Base-by-base conservation (phyloP, 1,140 invertebrate species). In the Plutomurus gul region DNA sequence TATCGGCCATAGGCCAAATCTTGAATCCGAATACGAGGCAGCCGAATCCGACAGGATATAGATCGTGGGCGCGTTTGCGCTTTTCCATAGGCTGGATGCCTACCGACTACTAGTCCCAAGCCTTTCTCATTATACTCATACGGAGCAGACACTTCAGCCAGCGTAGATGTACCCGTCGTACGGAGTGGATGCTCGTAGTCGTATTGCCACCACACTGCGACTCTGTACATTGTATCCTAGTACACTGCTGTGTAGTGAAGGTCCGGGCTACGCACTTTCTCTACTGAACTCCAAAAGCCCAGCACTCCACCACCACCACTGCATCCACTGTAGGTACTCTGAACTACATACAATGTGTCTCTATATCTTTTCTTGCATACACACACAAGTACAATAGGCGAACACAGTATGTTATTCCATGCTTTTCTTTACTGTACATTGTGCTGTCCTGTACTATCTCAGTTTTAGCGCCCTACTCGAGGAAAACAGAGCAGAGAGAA, bases 1-100 rank as follows among this genome's bases (percentile, higher is more conserved):
- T 65, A 65, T 65, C 56, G 56, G 56, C 56, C 56, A 65, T 65
- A 65, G 56, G 56, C 25, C 56, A 65, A 65, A 65, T 65, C 27
- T n/a, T 36, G 56, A 65, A 65, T 65, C 56, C 47, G 47, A 51
- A 51, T 51, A 18, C 56, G 56, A 65, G 16, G 56, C 30, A 65
- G 56, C 56, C 56, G 56, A 65, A 65, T 65, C 13, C 56, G 30
- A 65, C 56, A 30, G 56, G 56, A 65, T 25, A 33, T 65, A 16
- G 56, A 65, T 65, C 56, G 56, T 25, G 27, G 56, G 56, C 27
- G 56, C 56, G 56, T 65, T 65, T 65, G 56, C 56, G 56, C 56
- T n/a, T 65, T 65, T 30, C 56, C n/a, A 13, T n/a, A 65, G 22
- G 36, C 56, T 65, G 56, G 27, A 65, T n/a, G 56, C 56, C 36